These are phyloP conservation scores for Glareola pratincola DNA, from an alignment of 2,113 vertebrate genomes.

Conservation along the genomic window DNA sequence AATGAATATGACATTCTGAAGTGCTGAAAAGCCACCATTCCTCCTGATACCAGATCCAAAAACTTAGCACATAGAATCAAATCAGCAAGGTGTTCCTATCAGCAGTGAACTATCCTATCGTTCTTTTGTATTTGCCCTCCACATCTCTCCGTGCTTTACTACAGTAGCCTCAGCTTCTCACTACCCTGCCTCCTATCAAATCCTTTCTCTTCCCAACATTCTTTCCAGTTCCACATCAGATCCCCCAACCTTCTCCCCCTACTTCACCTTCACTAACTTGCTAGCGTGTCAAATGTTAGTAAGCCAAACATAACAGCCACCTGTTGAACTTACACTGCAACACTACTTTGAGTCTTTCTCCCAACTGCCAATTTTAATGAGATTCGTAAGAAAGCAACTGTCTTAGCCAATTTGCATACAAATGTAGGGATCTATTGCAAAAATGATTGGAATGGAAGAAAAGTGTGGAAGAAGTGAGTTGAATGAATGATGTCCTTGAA, in stretches of 20 bases:
- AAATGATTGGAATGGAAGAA: background rate
- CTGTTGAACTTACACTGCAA: background rate
- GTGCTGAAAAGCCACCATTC: background rate
- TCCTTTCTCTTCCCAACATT: background rate
- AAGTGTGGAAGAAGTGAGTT: background rate
- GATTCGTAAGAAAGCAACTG: background rate
- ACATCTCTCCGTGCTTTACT: background rate
- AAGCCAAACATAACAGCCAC: background rate
- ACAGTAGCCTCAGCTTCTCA: background rate
- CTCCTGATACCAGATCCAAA: background rate
- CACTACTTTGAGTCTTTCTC: background rate
- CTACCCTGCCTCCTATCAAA: background rate
- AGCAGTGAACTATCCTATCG: background rate
- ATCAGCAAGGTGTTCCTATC: background rate
- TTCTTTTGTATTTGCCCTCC: background rate
- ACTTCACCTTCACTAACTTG: background rate
- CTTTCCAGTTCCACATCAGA: background rate
- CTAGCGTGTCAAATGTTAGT: background rate
- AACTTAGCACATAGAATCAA: background rate
- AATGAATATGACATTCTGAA: background rate
- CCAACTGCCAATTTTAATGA: background rate
- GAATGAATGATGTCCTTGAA: background rate
- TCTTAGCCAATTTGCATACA: background rate
- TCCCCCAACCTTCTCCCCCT: background rate
- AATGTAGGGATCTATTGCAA: background rate